Evolutionary conservation across 92 coral and sea anemone genomes (phyloP).

Genomic region (Muricea muricata): DNA sequence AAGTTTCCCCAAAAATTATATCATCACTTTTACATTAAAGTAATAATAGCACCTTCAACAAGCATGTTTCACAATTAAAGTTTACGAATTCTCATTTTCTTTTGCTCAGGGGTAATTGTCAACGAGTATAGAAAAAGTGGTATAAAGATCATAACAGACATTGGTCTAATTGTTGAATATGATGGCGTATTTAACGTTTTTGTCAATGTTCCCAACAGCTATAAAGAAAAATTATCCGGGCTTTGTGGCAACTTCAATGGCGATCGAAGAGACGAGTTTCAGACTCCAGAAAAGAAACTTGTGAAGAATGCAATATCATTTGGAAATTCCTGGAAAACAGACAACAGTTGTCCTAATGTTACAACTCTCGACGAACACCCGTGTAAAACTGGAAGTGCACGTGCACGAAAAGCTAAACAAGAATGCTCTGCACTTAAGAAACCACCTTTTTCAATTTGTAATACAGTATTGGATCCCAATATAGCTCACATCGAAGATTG

Average conservation of each 20-base stretch:
- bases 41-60: too few species aligned
- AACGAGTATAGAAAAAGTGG: not conserved
- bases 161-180: conserved; percentile 20
- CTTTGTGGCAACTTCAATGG: conserved; percentile 38
- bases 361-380: conserved; percentile 5
- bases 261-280: conserved; percentile 4
- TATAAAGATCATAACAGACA: conserved; percentile 12
- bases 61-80: too few species aligned
- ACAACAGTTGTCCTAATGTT: conserved; percentile 19
- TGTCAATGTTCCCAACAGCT: conserved; percentile 3
- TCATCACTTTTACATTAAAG: too few species aligned
- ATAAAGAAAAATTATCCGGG: conserved; percentile 22
- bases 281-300: conserved; percentile 17
- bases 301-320: conserved; percentile 5
- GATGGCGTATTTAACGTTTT: conserved; percentile 35
- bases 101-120: conserved; percentile 15
- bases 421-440: conserved; percentile 9
- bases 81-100: too few species aligned
- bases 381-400: not conserved
- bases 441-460: conserved; percentile 19
- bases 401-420: not conserved
- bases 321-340: conserved; percentile 27
- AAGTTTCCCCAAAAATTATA: too few species aligned
- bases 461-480: conserved; percentile 3
- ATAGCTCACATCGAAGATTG: conserved; percentile 16